Evolutionary conservation across 2,888 invertebrate genomes (phyloP), one percentile per base, ranked within the genome.

Genomic region (Leptodirus hochenwartii): DNA sequence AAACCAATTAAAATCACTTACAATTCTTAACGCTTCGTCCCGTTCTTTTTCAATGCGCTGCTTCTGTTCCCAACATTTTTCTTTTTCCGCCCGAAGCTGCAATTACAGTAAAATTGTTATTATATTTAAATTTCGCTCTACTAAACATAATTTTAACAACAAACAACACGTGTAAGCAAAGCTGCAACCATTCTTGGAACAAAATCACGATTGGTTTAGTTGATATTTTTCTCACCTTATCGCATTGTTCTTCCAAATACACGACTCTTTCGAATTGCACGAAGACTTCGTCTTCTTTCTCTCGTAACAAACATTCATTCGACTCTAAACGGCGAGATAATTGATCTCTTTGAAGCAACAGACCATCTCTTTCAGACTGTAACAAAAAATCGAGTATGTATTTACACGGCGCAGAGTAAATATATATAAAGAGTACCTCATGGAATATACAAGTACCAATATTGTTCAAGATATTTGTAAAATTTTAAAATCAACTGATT

Each of bases 211-310:
- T n/a, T n/a, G n/a, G n/a, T n/a, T n/a, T n/a, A n/a, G n/a, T n/a
- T 10, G 8, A 14, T 11, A 17, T 26, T 32, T 17, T 22, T 33
- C 22, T 8, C 43, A 59, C 61, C 55, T 61, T 62, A 45, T 62
- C 61, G 43, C 61, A 61, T 43, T 62, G 61, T 43, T 68, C 68
- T 45, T 69, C 68, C 34, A 67, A 51, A 35, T 64, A 59, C 10
- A 68, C 57, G 31, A 63, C 64, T 35, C 62, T 53, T 45, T 68
- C 68, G 40, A 66, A 50, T 41, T 68, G 66, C 14, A 64, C 47
- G 46, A 69, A 69, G 15, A 67, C 58, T 41, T 69, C 68, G 41
- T 67, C 67, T 42, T 69, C 68, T 46, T 66, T 67, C 42, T 65
- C 64, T 33, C 61, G 58, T 17, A 67, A 47, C 36, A 66, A 59